Conservation (phyloP, 2,113 vertebrate genomes). For the Galeopterus variegatus region DNA sequence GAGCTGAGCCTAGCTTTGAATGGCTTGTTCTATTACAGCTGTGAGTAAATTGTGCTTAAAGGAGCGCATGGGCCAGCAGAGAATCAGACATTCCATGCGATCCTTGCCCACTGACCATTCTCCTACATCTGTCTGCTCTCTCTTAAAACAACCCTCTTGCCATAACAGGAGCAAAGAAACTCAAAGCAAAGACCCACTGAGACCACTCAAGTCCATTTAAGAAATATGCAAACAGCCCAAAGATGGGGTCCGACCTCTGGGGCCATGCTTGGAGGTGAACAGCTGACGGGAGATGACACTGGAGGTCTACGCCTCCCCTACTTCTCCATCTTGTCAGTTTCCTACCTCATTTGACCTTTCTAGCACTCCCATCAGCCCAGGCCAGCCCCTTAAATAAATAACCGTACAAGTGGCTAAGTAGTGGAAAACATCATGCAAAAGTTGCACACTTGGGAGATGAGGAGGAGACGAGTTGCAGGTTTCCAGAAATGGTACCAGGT, state of each 20-base stretch:
- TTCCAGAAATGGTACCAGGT: accelerated
- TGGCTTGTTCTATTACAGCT: neutral
- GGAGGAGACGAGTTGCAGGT: neutral
- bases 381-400: slow-evolving; percentile 66
- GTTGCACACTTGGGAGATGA: neutral
- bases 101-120: neutral
- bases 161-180: neutral
- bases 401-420: neutral
- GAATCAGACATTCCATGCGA: neutral
- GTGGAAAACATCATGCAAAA: neutral
- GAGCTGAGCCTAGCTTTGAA: neutral
- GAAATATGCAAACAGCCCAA: accelerated
- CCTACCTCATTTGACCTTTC: slow-evolving; percentile 43
- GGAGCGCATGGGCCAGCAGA: neutral
- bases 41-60: neutral
- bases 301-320: neutral
- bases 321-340: neutral
- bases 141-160: neutral
- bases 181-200: neutral
- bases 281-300: neutral
- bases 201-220: neutral
- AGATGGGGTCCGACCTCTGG: neutral
- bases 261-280: neutral
- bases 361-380: neutral
- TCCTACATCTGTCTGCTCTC: neutral